Conservation (phyloP, 2,888 invertebrate species). For the Perithous albicinctus region DNA sequence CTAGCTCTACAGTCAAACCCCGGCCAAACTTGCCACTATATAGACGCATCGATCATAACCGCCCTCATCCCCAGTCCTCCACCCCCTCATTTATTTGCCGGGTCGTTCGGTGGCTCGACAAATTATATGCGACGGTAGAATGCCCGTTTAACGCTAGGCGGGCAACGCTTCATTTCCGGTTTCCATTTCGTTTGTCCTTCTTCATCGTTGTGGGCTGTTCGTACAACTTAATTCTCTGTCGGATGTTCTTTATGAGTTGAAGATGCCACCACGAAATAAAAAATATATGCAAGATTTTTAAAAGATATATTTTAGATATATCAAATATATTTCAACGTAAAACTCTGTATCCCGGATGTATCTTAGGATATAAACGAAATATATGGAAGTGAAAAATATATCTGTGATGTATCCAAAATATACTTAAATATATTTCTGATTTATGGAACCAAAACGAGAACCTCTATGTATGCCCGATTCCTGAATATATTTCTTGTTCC, state of each 20-base stretch:
- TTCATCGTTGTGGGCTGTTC: constrained; percentile 6
- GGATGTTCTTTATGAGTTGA: neutral
- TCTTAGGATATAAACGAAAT: too few species aligned
- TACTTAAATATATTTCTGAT: too few species aligned
- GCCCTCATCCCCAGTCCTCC: neutral
- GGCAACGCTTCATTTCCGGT: constrained; percentile 50
- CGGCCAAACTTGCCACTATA: neutral
- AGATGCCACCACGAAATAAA: too few species aligned
- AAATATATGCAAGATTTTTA: too few species aligned
- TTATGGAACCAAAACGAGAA: too few species aligned
- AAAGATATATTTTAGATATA: too few species aligned
- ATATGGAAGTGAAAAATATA: too few species aligned
- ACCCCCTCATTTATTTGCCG: constrained; percentile 47
- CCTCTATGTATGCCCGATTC: too few species aligned
- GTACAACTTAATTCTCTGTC: constrained; percentile 35
- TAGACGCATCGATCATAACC: constrained; percentile 45
- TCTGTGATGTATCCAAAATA: too few species aligned
- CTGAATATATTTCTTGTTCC: too few species aligned
- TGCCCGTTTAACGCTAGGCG: constrained; percentile 39
- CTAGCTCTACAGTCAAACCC: neutral
- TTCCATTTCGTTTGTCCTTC: constrained; percentile 40
- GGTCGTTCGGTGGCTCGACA: constrained; percentile 62
- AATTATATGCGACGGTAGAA: constrained; percentile 61
- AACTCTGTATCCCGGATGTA: too few species aligned
- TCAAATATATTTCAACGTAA: too few species aligned